Base-by-base conservation (phyloP, 2,113 vertebrate species). In the Prietella phreatophila region DNA sequence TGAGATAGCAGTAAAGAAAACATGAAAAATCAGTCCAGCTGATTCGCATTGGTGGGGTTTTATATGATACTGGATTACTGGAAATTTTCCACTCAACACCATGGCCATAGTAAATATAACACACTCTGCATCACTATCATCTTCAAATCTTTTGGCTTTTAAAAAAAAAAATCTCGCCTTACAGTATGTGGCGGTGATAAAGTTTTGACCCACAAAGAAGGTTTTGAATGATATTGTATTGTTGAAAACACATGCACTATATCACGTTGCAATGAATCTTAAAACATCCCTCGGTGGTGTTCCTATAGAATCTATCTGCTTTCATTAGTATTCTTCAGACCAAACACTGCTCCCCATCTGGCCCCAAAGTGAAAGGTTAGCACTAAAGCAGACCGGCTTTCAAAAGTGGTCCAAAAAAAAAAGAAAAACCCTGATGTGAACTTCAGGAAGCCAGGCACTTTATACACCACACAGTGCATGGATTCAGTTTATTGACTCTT, bases 311-410 rank as follows among this genome's bases (percentile, higher is more conserved):
- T 87, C 88, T 90, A 86, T 90, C 87, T 91, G 47, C 80, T 80
- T 91, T 93, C 89, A 93, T 95, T 94, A 95, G 94, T 94, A 95
- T 95, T 95, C 94, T 92, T 91, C 89, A 89, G 91, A 92, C 92
- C 60, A 61, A 93, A 90, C 91, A 93, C 91, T 89, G 92, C 91
- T 90, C 89, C 58, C 85, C 78, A 93, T 95, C 84, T 67, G 65
- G 85, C 85, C 90, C 84, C 93, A 94, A 88, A 94, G 94, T 93
- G 92, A 93, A 95, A 94, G 93, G 93, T 93, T 94, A 92, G 89
- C 92, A 92, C 91, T 93, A 91, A 92, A 90, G 86, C 87, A n/a
- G 58, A 11, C 86, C 79, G 30, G 33, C 61, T 69, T 86, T 78
- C 55, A 83, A 83, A 83, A 13, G 36, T 83, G 15, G 82, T 19